Evolutionary conservation across 2,888 invertebrate species (phyloP).

Genomic region (Operophtera brumata): DNA sequence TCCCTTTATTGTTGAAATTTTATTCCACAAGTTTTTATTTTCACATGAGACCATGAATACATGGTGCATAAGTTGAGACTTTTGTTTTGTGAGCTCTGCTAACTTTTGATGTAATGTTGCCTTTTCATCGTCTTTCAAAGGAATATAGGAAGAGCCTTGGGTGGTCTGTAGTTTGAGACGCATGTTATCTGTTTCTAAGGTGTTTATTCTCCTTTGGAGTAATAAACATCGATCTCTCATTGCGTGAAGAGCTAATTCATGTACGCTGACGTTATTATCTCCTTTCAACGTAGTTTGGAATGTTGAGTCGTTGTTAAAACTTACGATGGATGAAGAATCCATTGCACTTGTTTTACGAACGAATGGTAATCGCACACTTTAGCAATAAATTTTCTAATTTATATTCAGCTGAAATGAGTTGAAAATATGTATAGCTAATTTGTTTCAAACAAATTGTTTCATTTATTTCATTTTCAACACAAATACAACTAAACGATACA

Average conservation of each 20-base stretch:
- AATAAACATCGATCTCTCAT: conserved; percentile 90
- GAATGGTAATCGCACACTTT: too few relatives aligned
- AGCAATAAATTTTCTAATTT: too few relatives aligned
- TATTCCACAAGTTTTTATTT: conserved; percentile 89
- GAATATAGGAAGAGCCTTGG: conserved; percentile 52
- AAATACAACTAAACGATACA: too few relatives aligned
- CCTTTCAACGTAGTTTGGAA: conserved; percentile 69
- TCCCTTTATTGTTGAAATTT: conserved; percentile 80
- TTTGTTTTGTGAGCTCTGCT: conserved; percentile 86
- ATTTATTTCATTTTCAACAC: too few relatives aligned
- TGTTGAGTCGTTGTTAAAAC: conserved; percentile 73
- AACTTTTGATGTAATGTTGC: conserved; percentile 81
- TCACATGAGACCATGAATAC: conserved; percentile 90
- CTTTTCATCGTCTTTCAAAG: conserved; percentile 70
- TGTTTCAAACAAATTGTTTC: too few relatives aligned
- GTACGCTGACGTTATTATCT: conserved; percentile 79
- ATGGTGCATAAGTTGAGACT: conserved; percentile 87
- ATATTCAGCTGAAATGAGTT: too few relatives aligned
- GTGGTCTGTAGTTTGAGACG: conserved; percentile 72
- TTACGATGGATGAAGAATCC: conserved; percentile 74
- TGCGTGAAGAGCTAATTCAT: conserved; percentile 89
- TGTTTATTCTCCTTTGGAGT: conserved; percentile 85
- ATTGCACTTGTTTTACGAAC: conserved; percentile 36
- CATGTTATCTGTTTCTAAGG: conserved; percentile 89
- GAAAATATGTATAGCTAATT: too few relatives aligned